Conservation (phyloP, 2,888 invertebrate genomes). For the Scaeva pyrastri region DNA sequence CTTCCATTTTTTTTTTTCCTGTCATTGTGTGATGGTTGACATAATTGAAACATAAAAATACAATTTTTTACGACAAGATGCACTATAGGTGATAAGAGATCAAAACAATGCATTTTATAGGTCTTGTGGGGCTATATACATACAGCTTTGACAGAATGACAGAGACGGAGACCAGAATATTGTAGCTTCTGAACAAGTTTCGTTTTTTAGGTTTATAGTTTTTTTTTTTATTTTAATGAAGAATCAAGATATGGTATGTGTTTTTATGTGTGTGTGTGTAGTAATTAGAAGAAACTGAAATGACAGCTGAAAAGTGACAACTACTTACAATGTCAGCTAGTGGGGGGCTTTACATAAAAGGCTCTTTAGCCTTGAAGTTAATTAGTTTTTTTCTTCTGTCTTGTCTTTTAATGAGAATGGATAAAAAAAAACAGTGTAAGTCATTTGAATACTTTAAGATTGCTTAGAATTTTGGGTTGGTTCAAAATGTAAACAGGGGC, state of each 20-base stretch:
- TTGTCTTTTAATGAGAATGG: background rate
- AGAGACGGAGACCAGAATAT: background rate
- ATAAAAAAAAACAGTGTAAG: background rate
- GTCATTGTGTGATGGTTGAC: constrained; percentile 9
- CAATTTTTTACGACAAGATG: constrained; percentile 49
- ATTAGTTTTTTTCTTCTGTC: background rate
- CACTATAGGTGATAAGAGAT: constrained; percentile 51
- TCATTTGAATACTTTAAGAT: background rate
- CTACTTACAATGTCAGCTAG: background rate
- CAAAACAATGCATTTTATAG: constrained; percentile 58
- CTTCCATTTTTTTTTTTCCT: background rate
- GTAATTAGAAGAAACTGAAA: constrained; percentile 18
- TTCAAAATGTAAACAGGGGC: background rate
- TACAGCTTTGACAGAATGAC: constrained; percentile 21
- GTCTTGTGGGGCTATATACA: background rate
- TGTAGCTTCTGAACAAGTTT: constrained; percentile 11
- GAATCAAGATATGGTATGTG: background rate
- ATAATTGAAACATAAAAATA: constrained; percentile 61
- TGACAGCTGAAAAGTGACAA: constrained; percentile 22
- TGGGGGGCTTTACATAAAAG: background rate
- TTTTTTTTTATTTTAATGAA: background rate
- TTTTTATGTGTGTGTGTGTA: background rate
- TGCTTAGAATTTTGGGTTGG: background rate
- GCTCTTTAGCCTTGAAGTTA: background rate
- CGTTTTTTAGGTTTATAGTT: background rate